A percentile compares a stretch with the other conserved stretches of the same genome.
Evolutionary conservation across 2,888 invertebrate genomes (phyloP).

Genomic region (Eledona agricola): DNA sequence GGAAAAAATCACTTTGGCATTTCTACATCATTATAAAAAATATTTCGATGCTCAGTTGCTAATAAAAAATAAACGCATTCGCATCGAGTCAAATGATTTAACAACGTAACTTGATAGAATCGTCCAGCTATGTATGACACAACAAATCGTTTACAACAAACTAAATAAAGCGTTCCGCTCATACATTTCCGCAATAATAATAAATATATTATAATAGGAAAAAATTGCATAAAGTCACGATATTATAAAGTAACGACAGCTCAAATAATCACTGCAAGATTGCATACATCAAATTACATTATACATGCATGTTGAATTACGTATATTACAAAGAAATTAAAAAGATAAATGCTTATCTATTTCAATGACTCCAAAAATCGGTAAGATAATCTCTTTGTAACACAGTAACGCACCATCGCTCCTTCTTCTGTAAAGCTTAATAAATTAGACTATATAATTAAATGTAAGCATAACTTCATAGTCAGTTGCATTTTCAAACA

Average conservation of each 20-base stretch:
- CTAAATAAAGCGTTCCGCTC: conserved; percentile 14
- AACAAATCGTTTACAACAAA: conserved; percentile 9
- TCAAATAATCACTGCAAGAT: conserved; percentile 32
- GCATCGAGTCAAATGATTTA: background rate
- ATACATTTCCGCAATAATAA: conserved; percentile 13
- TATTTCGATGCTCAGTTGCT: conserved; percentile 35
- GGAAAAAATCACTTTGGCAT: conserved; percentile 36
- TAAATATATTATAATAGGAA: conserved; percentile 8
- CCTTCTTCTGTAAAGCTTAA: conserved; percentile 36
- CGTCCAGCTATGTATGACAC: conserved; percentile 11
- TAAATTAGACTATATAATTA: conserved; percentile 38
- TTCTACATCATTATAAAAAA: conserved; percentile 26
- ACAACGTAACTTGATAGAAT: conserved; percentile 14
- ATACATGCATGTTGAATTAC: conserved; percentile 33
- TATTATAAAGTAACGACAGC: conserved; percentile 28
- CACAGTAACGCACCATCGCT: conserved; percentile 32
- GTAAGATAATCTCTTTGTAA: conserved; percentile 33
- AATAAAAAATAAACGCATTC: conserved; percentile 1
- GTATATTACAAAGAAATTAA: conserved; percentile 38
- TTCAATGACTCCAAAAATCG: conserved; percentile 12
- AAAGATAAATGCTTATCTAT: conserved; percentile 25
- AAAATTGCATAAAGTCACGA: conserved; percentile 12
- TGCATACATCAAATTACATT: conserved; percentile 34
- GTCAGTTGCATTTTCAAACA: conserved; percentile 63
- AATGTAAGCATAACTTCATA: conserved; percentile 34